These are phyloP conservation scores for Thera obeliscata DNA, from an alignment of 2,888 invertebrate genomes.

Conservation along the genomic window DNA sequence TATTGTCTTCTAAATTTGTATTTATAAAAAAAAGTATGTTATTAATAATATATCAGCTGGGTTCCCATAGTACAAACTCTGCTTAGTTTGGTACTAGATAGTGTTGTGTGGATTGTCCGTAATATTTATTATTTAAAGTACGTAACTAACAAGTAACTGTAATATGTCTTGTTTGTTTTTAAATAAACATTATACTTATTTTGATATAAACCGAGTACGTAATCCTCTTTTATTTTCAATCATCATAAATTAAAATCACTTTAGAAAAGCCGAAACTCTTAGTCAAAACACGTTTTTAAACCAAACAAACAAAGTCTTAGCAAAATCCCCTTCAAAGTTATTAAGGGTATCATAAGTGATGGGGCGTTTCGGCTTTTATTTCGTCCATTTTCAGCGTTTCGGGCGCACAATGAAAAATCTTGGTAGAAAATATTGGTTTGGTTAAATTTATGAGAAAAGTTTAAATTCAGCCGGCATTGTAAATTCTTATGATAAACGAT, in stretches of 20 bases:
- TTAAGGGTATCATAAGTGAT: slow-evolving; percentile 10
- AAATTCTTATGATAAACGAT: no score
- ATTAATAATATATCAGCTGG: no score
- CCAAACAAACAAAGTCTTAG: slow-evolving; percentile 31
- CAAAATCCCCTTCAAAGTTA: slow-evolving; percentile 6
- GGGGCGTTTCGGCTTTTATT: slow-evolving; percentile 8
- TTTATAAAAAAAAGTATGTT: no score
- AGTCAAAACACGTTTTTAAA: slow-evolving; percentile 39
- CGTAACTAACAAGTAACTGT: no score
- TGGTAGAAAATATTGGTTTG: neutral
- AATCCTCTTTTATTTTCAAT: neutral
- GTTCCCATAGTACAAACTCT: no score
- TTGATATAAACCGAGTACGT: no score
- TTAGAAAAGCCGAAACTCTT: slow-evolving; percentile 10
- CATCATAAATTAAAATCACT: slow-evolving; percentile 9
- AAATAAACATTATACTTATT: no score
- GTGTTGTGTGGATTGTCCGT: no score
- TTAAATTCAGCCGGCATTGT: neutral
- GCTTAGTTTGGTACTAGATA: no score
- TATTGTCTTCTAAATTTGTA: no score
- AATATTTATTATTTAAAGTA: no score
- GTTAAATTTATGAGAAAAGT: neutral
- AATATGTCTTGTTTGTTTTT: no score
- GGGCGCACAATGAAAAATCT: neutral
- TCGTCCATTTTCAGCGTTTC: neutral